Conservation (phyloP, 2,888 invertebrate genomes). For the Synanthedon myopaeformis region DNA sequence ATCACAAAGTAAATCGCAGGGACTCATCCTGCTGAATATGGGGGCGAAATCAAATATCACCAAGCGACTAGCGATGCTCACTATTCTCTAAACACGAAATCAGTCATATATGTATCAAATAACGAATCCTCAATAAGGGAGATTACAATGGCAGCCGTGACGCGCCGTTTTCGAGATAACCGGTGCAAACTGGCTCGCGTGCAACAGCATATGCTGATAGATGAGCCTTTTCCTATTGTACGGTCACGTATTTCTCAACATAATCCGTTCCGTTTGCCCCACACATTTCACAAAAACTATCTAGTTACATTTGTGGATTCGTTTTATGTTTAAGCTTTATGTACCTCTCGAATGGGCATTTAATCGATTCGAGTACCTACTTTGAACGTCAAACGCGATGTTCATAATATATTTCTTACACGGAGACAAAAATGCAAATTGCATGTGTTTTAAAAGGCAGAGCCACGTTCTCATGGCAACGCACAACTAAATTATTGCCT, state of each 20-base stretch:
- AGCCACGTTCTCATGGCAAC: slow-evolving; percentile 23
- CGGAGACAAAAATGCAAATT: slow-evolving; percentile 43
- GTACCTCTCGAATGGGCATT: background rate
- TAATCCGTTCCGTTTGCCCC: slow-evolving; percentile 13
- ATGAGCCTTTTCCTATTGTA: slow-evolving; percentile 29
- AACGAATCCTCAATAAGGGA: slow-evolving; percentile 33
- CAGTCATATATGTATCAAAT: slow-evolving; percentile 30
- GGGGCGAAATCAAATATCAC: slow-evolving; percentile 1
- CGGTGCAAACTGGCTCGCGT: slow-evolving; percentile 22
- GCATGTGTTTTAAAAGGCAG: slow-evolving; percentile 26
- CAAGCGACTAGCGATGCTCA: slow-evolving; percentile 15
- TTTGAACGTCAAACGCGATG: slow-evolving; percentile 15
- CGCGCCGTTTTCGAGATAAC: slow-evolving; percentile 37
- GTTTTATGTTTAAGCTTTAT: slow-evolving; percentile 3
- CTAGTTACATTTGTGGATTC: slow-evolving; percentile 11
- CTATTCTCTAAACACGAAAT: slow-evolving; percentile 33
- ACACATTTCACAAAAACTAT: slow-evolving; percentile 19
- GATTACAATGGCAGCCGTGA: slow-evolving; percentile 37
- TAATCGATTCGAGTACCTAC: slow-evolving; percentile 15
- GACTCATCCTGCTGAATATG: slow-evolving; percentile 14
- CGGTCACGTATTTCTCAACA: slow-evolving; percentile 44
- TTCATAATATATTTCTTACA: slow-evolving; percentile 19
- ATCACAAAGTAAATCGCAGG: slow-evolving; percentile 50
- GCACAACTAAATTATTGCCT: slow-evolving; percentile 32
- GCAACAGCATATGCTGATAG: slow-evolving; percentile 16